Evolutionary conservation across 2,888 invertebrate genomes (phyloP).

Genomic region (Campoplex capitator): DNA sequence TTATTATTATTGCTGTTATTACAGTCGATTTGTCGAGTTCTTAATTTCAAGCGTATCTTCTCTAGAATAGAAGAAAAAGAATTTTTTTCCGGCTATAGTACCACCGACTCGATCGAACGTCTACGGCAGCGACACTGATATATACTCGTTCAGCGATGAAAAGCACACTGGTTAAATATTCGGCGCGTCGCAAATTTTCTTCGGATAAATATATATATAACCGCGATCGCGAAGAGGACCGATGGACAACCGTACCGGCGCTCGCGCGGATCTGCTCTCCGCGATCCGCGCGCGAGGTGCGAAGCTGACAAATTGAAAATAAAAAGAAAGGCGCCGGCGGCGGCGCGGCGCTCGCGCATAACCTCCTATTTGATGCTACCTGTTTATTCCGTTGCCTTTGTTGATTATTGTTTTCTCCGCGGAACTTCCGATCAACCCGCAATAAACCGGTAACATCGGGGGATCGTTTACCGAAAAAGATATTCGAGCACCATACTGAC

Average conservation of each 20-base stretch:
- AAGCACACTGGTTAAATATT: not conserved
- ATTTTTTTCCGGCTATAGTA: not conserved
- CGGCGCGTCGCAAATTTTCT: not conserved
- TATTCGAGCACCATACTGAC: too few species aligned
- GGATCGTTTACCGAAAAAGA: too few species aligned
- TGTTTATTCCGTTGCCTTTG: not conserved
- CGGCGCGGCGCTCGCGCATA: not conserved
- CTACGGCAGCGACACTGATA: not conserved
- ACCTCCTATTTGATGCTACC: not conserved
- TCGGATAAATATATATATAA: not conserved
- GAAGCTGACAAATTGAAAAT: conserved; percentile 11
- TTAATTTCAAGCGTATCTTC: not conserved
- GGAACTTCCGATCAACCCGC: too few species aligned
- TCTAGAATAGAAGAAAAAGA: too few species aligned
- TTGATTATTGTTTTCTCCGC: too few species aligned
- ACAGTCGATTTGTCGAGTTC: not conserved
- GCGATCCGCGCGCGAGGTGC: not conserved
- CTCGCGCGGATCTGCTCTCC: conserved; percentile 13
- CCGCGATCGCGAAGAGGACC: not conserved
- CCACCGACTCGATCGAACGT: not conserved
- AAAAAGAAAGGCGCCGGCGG: not conserved
- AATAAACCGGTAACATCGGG: too few species aligned
- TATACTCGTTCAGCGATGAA: not conserved
- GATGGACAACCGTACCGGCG: not conserved
- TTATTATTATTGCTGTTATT: not conserved